Evolutionary conservation across 2,113 vertebrate species (phyloP).

Genomic region (Nothoprocta perdicaria): DNA sequence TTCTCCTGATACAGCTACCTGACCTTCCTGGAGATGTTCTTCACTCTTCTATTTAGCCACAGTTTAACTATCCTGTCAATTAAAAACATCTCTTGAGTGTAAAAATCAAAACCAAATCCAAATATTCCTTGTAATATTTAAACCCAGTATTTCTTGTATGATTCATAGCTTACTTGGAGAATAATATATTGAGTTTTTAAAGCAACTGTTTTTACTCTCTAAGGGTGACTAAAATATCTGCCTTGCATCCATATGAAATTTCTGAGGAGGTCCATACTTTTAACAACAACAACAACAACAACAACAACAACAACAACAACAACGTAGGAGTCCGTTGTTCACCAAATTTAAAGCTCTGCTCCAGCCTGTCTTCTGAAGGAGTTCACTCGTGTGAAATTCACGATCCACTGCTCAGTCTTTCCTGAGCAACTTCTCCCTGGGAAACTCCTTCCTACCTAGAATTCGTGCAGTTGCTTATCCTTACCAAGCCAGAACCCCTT

Average conservation of each 20-base stretch:
- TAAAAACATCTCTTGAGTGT: neutral
- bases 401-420: neutral
- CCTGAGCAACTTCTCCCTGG: neutral
- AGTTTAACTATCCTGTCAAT: neutral
- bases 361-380: neutral
- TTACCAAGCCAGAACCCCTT: neutral
- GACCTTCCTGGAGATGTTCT: neutral
- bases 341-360: neutral
- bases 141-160: neutral
- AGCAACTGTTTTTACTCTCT: neutral
- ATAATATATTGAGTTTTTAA: neutral
- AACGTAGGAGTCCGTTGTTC: neutral
- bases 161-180: neutral
- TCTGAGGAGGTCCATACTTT: neutral
- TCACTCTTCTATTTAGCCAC: neutral
- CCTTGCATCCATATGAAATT: neutral
- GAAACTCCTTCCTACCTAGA: neutral
- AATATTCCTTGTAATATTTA: neutral
- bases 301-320: too few species aligned
- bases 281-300: neutral
- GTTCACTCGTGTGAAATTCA: conserved; percentile 1
- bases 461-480: neutral
- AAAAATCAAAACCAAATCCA: neutral
- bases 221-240: neutral
- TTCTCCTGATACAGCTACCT: neutral